Base-by-base conservation (phyloP, 2,797 vertebrate species). In the Eutrigla gurnardus region DNA sequence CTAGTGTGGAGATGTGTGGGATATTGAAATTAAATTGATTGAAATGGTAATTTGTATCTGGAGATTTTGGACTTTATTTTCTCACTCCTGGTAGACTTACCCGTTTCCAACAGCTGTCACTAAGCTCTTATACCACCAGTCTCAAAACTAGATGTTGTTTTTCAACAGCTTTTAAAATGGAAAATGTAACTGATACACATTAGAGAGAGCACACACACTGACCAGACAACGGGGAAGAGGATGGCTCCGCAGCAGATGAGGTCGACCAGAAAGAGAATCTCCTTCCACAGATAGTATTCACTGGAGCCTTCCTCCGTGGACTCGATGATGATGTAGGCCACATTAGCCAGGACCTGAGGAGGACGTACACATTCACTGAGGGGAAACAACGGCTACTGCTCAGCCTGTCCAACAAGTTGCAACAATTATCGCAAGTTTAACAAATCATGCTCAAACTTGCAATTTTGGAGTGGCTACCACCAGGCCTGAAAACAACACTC, bases 161-260 rank as follows among this genome's bases (percentile, higher is more conserved):
- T 42, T 52, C 15, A 14, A 43, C 32, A 0, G 18, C 55, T 46
- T 40, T 45, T 36, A 8, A 58, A 73, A 64, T 58, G 32, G 7
- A 65, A 66, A 70, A 35, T 40, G n/a, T 11, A 58, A 63, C 9
- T 1, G 42, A 42, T 13, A 42, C 42, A 42, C 11, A 13, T 42
- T 4, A 42, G 11, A 12, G 25, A 25, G 25, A 25, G 25, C 25
- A 25, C 25, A 60, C 46, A 77, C 57, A 90, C 88, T 86, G 66
- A 96, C 95, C 96, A 97, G 85, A 96, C 94, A 0, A 97, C 96
- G 0, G 96, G 95, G 81, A 97, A 96, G 8, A 96, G 95, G 78
- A 96, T 95, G 77, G 96, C 93, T 3, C 96, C 95, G 0, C 96
- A 97, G 91, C 96, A 96, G 87, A 96, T 94, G 68, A 96, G 95